Evolutionary conservation across 2,797 vertebrate species (phyloP), one percentile per base, ranked within the genome.

Genomic region (Sylvilagus floridanus): DNA sequence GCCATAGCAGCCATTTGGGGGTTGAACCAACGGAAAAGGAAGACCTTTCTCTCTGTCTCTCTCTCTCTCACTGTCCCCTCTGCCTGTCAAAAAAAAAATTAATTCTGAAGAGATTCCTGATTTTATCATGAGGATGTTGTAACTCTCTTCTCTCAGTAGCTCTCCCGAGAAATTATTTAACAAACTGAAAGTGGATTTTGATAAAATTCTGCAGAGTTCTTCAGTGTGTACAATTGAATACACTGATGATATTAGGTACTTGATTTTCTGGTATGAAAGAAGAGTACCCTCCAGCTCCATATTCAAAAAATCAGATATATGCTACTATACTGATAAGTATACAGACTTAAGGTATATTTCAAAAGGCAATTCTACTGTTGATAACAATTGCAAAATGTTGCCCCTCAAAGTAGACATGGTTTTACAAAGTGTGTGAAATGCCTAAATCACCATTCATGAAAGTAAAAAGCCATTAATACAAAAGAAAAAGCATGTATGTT

Each of bases 241-340:
- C 60, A 77, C 79, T 65, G 71, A 88, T 52, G 68, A 76, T 91
- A 95, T 68, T 95, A 73, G 26, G 21, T 94, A 72, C 78, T 47
- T 89, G 57, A 73, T 92, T 92, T 91, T 87, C 82, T 69, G 84
- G 57, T 86, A n/a, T 79, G 68, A 98, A 97, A 91, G 69, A 93
- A 81, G 92, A 93, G 32, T 14, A 54, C 54, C 32, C 78, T 92
- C 32, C 78, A 96, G 60, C 93, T 97, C 69, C 89, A 91, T 93
- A 96, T 93, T 97, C 96, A 97, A 88, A 93, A 91, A 96, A 89
- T 96, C 95, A 97, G 30, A 95, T 50, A 79, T 86, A 96, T 88
- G 85, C 54, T 94, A 87, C 37, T 95, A 37, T 50, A 95, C 37
- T 84, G 91, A 93, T 88, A 92, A 47, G 42, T 47, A 47, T 97